Conservation (phyloP, 2,888 invertebrate genomes). For the Gnatocerus cornutus region DNA sequence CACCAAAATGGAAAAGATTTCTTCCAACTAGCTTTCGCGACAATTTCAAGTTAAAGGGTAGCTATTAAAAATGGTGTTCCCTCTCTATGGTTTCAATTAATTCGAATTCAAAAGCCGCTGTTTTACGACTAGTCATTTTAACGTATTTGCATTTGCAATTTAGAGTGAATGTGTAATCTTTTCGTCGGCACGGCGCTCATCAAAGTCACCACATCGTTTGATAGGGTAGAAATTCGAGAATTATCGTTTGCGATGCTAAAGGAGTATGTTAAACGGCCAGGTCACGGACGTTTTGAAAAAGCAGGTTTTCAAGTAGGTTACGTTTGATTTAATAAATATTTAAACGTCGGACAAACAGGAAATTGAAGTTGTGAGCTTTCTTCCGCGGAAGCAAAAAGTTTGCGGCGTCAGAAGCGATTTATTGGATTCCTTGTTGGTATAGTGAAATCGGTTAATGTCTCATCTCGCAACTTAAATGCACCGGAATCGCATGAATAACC, state of each 20-base stretch:
- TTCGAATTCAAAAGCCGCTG: conserved; percentile 47
- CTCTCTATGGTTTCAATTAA: conserved; percentile 34
- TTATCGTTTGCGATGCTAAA: not conserved
- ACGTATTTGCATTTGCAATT: conserved; percentile 56
- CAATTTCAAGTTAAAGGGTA: not conserved
- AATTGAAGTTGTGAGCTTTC: conserved; percentile 26
- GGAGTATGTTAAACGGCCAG: not conserved
- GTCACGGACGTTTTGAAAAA: conserved; percentile 17
- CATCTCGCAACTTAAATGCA: conserved; percentile 47
- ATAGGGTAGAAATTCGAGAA: conserved; percentile 35
- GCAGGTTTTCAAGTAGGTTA: conserved; percentile 12
- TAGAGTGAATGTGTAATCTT: conserved; percentile 51
- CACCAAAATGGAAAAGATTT: too few species aligned
- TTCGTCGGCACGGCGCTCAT: conserved; percentile 51
- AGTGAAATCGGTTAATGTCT: conserved; percentile 39
- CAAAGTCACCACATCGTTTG: conserved; percentile 54
- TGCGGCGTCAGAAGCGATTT: conserved; percentile 25
- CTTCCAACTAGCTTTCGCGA: too few species aligned
- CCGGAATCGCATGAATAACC: conserved; percentile 56
- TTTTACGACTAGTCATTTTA: conserved; percentile 52
- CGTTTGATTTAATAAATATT: conserved; percentile 35
- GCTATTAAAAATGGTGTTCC: conserved; percentile 14
- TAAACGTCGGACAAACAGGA: conserved; percentile 27
- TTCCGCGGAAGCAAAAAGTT: conserved; percentile 23
- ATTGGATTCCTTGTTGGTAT: conserved; percentile 31